A percentile compares a stretch with the other conserved stretches of the same genome.
phyloP scores from a whole-genome alignment of 1,140 invertebrate genomes.

The Cydia strobilella region DNA sequence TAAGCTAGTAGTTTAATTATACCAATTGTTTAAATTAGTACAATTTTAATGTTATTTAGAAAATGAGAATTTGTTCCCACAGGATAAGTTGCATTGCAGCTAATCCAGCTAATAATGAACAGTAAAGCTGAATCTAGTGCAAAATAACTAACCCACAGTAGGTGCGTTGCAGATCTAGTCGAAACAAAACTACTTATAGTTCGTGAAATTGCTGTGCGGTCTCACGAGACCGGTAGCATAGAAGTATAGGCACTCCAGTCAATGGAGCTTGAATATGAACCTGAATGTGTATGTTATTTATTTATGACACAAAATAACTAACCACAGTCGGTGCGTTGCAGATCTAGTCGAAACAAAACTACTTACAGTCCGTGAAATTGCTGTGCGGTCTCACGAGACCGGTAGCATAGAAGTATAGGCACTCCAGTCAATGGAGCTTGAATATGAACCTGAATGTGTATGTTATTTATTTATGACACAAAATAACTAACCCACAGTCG shows the following conservation, averaged over 20 bases:
- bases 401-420: neutral
- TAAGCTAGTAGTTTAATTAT: too few species aligned
- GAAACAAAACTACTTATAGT: neutral
- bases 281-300: neutral
- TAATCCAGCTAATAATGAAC: neutral
- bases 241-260: neutral
- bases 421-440: neutral
- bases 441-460: neutral
- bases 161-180: neutral
- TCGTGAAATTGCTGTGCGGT: slow-evolving; percentile 9
- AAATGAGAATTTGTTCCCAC: too few species aligned
- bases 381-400: slow-evolving; percentile 1
- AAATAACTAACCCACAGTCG: neutral
- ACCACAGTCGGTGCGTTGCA: neutral
- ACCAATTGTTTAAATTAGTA: too few species aligned
- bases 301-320: neutral
- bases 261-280: neutral
- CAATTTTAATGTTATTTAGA: too few species aligned
- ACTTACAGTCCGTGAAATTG: neutral
- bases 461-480: neutral
- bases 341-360: neutral
- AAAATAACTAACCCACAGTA: neutral
- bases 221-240: neutral
- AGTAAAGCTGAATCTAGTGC: neutral
- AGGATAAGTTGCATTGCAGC: too few species aligned